A percentile compares a stretch with the other conserved stretches of the same genome.
These are phyloP conservation scores for Elephas maximus DNA, from an alignment of 2,113 vertebrate species.

Conservation along the genomic window DNA sequence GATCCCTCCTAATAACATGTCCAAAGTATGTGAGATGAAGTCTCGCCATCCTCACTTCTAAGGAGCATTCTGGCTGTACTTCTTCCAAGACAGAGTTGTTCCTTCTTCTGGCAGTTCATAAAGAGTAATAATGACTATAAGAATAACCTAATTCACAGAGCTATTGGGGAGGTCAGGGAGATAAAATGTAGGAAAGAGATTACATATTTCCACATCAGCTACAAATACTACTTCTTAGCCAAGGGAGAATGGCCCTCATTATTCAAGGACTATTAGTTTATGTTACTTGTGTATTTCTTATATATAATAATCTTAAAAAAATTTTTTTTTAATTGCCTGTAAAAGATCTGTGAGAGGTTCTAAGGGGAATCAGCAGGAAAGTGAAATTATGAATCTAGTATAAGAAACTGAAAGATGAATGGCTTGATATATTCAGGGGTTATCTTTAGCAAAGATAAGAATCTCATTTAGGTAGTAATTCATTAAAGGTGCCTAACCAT, in stretches of 20 bases:
- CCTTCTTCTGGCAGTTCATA: too few species aligned
- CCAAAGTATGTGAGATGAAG: too few species aligned
- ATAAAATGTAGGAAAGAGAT: neutral
- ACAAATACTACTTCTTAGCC: neutral
- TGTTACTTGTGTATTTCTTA: neutral
- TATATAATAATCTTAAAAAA: neutral
- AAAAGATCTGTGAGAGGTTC: neutral
- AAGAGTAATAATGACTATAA: neutral
- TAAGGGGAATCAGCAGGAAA: neutral
- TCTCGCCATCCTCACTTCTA: too few species aligned
- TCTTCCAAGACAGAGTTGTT: too few species aligned
- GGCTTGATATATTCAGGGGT: neutral
- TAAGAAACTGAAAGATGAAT: slow-evolving; percentile 1
- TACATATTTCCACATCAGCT: neutral
- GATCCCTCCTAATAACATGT: too few species aligned
- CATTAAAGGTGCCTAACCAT: slow-evolving; percentile 72
- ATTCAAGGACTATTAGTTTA: neutral
- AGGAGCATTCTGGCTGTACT: too few species aligned
- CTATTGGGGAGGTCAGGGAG: neutral
- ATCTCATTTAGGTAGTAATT: slow-evolving; percentile 73
- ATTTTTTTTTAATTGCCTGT: neutral
- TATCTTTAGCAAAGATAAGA: slow-evolving; percentile 56
- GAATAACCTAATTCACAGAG: neutral
- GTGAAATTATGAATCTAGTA: neutral
- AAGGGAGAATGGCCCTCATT: neutral